These are phyloP conservation scores for Aleiodes leptofemur DNA, from an alignment of 2,888 invertebrate species.

Conservation along the genomic window DNA sequence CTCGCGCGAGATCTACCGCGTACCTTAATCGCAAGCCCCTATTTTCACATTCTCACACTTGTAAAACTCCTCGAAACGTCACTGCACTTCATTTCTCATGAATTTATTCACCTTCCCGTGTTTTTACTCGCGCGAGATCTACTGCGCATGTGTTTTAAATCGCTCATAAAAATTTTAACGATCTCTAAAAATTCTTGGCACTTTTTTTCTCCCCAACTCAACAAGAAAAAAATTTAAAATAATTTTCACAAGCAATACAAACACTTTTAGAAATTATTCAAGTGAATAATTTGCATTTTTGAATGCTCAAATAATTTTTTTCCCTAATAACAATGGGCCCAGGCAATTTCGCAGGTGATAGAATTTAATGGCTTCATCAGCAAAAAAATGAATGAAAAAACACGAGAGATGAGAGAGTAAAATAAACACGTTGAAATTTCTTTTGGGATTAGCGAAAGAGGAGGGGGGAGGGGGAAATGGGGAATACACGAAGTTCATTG, in stretches of 20 bases:
- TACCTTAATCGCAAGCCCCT: too few species aligned
- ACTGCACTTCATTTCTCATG: too few species aligned
- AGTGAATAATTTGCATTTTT: constrained; percentile 10
- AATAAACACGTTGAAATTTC: constrained; percentile 3
- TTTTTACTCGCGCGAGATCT: not conserved
- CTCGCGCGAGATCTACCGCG: not conserved
- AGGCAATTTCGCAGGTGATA: constrained; percentile 18
- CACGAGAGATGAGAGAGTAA: not conserved
- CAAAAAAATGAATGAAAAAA: not conserved
- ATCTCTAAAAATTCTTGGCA: not conserved
- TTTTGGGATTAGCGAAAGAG: not conserved
- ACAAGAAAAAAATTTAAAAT: constrained; percentile 6
- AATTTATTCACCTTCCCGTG: too few species aligned
- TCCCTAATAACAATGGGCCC: not conserved
- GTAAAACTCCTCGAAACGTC: not conserved
- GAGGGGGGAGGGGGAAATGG: not conserved
- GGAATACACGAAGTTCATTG: not conserved
- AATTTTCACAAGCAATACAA: constrained; percentile 9
- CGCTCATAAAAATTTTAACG: constrained; percentile 12
- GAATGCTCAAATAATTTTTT: not conserved
- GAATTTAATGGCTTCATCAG: constrained; percentile 10
- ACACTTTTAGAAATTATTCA: constrained; percentile 8
- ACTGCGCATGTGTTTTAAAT: too few species aligned
- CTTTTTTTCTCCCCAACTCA: not conserved
- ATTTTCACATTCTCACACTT: too few species aligned